Conservation (phyloP, 2,888 invertebrate genomes). For the Acleris cristana region DNA sequence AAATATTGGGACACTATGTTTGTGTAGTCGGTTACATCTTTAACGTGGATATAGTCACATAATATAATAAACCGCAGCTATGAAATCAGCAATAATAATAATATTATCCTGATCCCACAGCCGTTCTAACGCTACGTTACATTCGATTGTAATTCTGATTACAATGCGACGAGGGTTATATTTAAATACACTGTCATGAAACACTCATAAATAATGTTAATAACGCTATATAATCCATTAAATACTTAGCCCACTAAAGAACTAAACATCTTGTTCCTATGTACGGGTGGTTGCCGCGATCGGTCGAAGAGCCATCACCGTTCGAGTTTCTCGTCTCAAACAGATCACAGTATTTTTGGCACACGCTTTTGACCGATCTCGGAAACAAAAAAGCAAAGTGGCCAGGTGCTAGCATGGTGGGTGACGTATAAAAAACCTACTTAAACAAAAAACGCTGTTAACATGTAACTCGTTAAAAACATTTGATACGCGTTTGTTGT, state of each 20-base stretch:
- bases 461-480: background rate
- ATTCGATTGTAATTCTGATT: slow-evolving; percentile 16
- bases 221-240: slow-evolving; percentile 21
- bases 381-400: slow-evolving; percentile 55
- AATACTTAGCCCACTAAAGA: slow-evolving; percentile 12
- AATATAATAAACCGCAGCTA: slow-evolving; percentile 24
- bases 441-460: background rate
- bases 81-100: slow-evolving; percentile 40
- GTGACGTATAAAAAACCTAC: slow-evolving; percentile 45
- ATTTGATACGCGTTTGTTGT: background rate
- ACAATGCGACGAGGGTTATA: slow-evolving; percentile 29
- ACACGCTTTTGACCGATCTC: background rate
- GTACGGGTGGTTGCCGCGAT: slow-evolving; percentile 4
- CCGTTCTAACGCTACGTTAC: slow-evolving; percentile 26
- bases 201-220: slow-evolving; percentile 38
- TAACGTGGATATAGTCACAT: slow-evolving; percentile 29
- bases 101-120: slow-evolving; percentile 38
- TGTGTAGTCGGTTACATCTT: slow-evolving; percentile 32
- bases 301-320: background rate
- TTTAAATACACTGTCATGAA: slow-evolving; percentile 35
- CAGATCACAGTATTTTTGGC: background rate
- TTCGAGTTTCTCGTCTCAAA: background rate
- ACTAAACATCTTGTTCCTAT: slow-evolving; percentile 14
- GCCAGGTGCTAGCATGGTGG: slow-evolving; percentile 80
- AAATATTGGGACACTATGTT: slow-evolving; percentile 29